Evolutionary conservation across 1,140 invertebrate genomes (phyloP).

Genomic region (Gryllus bimaculatus): DNA sequence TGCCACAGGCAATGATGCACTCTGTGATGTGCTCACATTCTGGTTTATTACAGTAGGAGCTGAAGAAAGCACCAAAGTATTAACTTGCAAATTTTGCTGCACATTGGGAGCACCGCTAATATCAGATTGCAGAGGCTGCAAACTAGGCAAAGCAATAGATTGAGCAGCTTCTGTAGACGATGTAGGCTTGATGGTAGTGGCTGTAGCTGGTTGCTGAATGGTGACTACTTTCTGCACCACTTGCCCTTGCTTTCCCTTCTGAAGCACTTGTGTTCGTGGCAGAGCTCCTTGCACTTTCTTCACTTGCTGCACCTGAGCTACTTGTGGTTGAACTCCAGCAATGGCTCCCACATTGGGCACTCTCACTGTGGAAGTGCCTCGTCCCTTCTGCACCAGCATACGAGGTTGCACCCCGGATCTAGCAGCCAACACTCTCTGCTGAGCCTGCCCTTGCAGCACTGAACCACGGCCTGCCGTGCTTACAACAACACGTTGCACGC

Average conservation of each 20-base stretch:
- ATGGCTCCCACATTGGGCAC: not conserved
- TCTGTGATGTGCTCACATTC: not conserved
- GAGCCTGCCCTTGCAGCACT: not conserved
- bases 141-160: not conserved
- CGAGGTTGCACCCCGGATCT: not conserved
- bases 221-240: constrained; percentile 28
- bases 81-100: not conserved
- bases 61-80: not conserved
- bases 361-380: not conserved
- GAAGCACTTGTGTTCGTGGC: constrained; percentile 20
- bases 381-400: constrained; percentile 8
- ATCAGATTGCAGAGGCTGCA: constrained; percentile 3
- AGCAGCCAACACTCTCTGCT: not conserved
- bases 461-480: not conserved
- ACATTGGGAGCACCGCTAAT: not conserved
- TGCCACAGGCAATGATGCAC: not conserved
- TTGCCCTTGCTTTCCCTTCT: constrained; percentile 24
- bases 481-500: constrained; percentile 9
- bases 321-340: not conserved
- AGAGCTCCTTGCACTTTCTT: constrained; percentile 9
- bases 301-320: not conserved
- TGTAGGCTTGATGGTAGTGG: not conserved
- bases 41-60: not conserved
- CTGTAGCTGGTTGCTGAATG: constrained; percentile 21
- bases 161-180: not conserved